Base-by-base conservation (phyloP, 1,140 invertebrate genomes). In the Globodera ellingtonae region DNA sequence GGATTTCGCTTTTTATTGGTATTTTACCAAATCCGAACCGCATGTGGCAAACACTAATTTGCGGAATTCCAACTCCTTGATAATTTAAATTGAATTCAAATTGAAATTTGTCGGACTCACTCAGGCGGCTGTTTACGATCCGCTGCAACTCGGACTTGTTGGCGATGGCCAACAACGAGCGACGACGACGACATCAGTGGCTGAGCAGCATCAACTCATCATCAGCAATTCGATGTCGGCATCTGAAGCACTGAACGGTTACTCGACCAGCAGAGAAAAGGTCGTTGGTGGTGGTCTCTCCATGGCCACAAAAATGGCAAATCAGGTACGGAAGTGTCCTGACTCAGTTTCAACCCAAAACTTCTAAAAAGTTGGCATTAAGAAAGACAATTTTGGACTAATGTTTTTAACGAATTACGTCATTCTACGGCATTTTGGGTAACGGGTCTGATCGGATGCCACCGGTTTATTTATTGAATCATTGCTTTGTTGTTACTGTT, bases 221-320 rank as follows among this genome's bases (percentile, higher is more conserved):
- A 62, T 62, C 56, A 62, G 56, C 18, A 62, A 62, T 62, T 62
- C 56, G 10, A 18, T 62, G 56, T 62, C 56, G 56, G 10, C 56
- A 0, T 10, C 56, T 13, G 56, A 62, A 18, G 13, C 56, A 18
- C 18, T 62, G 56, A 62, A 13, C 56, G 15, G 15, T 62, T 62
- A 62, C 15, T 13, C 56, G 18, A 52, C 50, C 7, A 62, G 15
- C 56, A 62, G 56, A 62, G 56, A 75, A 62, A 48, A 76, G 67
- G 7, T 9, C 50, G 52, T 18, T 35, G 13, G 9, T 69, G 15
- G 21, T 24, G 7, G 46, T 62, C 65, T 59, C 5, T 46, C 75
- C 21, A 77, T 77, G 75, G 65, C 67, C 67, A 70, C 75, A 77
- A 77, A 77, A 77, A 67, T 77, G 52, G 75, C 75, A 15, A 77